These are phyloP conservation scores for Sakesphorus luctuosus DNA, from an alignment of 2,113 vertebrate species.

Conservation along the genomic window DNA sequence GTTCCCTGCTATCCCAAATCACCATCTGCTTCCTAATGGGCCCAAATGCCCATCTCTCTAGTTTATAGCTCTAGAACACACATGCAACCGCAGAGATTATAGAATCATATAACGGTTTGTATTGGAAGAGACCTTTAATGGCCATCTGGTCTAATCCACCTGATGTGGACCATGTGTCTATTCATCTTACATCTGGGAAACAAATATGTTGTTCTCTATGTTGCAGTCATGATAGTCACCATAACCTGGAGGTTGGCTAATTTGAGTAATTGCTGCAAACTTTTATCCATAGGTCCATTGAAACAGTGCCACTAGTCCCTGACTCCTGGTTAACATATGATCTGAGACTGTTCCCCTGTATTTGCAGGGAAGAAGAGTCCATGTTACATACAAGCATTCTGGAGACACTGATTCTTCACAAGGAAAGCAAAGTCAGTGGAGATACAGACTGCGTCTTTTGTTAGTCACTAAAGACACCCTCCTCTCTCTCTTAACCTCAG, in stretches of 20 bases:
- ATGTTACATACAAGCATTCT: background rate
- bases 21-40: background rate
- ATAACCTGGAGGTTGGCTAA: background rate
- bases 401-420: background rate
- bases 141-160: background rate
- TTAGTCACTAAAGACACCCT: background rate
- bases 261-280: background rate
- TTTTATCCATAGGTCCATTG: background rate
- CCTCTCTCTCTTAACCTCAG: background rate
- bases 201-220: background rate
- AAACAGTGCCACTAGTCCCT: background rate
- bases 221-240: background rate
- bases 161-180: background rate
- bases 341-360: background rate
- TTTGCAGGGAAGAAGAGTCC: background rate
- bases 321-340: background rate
- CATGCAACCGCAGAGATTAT: background rate
- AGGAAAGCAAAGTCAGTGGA: background rate
- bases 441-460: background rate
- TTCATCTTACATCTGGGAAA: background rate
- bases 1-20: background rate
- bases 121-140: background rate
- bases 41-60: background rate
- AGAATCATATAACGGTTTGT: background rate
- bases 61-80: background rate